These are phyloP conservation scores for Callosobruchus maculatus DNA, from an alignment of 2,888 invertebrate species.

Conservation along the genomic window DNA sequence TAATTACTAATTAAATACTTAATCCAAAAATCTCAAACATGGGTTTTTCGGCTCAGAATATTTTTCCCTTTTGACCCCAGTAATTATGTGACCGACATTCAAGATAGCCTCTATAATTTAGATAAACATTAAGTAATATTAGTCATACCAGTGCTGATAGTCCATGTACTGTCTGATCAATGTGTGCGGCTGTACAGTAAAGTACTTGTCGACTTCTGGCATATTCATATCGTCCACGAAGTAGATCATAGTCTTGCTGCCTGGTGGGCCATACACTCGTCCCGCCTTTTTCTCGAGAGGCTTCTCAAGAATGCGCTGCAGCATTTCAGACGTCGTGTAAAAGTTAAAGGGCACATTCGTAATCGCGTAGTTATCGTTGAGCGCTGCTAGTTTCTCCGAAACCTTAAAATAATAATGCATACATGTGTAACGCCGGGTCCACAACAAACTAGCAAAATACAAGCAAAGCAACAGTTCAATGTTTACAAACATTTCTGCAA, in stretches of 20 bases:
- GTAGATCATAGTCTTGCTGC: constrained; percentile 88
- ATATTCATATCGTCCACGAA: constrained; percentile 96
- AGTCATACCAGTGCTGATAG: constrained; percentile 86
- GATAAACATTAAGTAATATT: too few relatives aligned
- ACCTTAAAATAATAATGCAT: not conserved
- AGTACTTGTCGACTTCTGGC: constrained; percentile 93
- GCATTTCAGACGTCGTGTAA: constrained; percentile 90
- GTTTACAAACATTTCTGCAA: too few relatives aligned
- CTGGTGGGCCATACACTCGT: constrained; percentile 88
- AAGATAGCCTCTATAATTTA: too few relatives aligned
- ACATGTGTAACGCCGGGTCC: too few relatives aligned
- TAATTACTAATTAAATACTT: too few relatives aligned
- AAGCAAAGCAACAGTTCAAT: too few relatives aligned
- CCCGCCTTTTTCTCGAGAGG: constrained; percentile 94
- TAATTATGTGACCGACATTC: too few relatives aligned
- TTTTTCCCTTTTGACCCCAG: too few relatives aligned
- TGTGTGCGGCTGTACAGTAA: constrained; percentile 94
- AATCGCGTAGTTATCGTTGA: constrained; percentile 75
- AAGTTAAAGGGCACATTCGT: constrained; percentile 93
- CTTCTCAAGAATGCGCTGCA: constrained; percentile 83
- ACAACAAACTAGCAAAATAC: too few relatives aligned
- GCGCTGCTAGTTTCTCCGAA: constrained; percentile 70
- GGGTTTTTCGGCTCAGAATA: too few relatives aligned
- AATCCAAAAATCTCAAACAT: too few relatives aligned
- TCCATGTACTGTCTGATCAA: constrained; percentile 89